These are phyloP conservation scores for Catharus minimus DNA, from an alignment of 2,113 vertebrate species.

Conservation along the genomic window DNA sequence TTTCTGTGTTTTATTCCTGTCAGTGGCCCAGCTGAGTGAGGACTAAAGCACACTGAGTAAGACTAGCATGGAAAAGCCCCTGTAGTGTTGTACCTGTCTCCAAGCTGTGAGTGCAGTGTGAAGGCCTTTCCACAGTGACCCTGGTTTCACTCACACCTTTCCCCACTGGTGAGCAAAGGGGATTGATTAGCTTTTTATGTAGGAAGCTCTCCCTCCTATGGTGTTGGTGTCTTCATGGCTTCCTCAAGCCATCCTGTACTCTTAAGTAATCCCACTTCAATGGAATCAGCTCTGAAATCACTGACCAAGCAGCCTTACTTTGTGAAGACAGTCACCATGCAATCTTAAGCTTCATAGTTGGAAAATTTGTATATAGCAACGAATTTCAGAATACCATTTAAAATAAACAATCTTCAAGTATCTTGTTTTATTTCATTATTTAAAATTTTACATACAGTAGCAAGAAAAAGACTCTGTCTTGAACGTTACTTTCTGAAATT, in stretches of 20 bases:
- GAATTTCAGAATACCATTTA: not conserved
- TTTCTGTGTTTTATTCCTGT: not conserved
- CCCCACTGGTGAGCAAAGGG: not conserved
- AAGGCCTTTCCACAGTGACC: not conserved
- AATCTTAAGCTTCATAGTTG: slow-evolving; percentile 8
- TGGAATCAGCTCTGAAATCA: not conserved
- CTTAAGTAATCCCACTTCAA: not conserved
- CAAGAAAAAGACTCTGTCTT: not conserved
- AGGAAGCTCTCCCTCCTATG: not conserved
- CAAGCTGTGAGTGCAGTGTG: not conserved
- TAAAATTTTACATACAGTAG: not conserved
- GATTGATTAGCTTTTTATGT: not conserved
- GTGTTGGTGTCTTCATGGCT: not conserved
- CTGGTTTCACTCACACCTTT: not conserved
- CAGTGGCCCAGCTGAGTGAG: not conserved
- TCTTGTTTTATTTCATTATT: not conserved
- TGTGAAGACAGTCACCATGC: not conserved
- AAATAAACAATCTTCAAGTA: slow-evolving; percentile 37
- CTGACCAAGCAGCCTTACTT: not conserved
- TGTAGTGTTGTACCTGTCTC: not conserved
- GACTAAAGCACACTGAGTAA: not conserved
- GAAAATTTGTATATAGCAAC: not conserved
- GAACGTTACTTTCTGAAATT: not conserved
- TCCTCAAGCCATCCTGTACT: not conserved
- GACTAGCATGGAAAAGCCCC: not conserved